Evolutionary conservation across 2,888 invertebrate species (phyloP).

Genomic region (Pristionchus arcanus): DNA sequence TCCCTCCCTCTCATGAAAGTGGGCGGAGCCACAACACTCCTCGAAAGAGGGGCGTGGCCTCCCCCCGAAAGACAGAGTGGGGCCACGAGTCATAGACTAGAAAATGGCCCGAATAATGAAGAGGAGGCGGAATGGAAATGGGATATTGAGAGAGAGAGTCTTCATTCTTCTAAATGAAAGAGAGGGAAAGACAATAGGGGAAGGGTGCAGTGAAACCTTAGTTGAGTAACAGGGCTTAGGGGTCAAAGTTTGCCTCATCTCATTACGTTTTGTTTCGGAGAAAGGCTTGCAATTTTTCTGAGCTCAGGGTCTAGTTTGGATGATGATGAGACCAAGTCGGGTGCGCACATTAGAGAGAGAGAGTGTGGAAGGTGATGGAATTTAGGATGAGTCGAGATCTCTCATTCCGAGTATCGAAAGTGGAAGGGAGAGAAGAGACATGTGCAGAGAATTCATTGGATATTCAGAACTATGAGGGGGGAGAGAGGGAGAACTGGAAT

Average conservation of each 20-base stretch:
- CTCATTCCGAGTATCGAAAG: slow-evolving; percentile 9
- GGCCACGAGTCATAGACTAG: slow-evolving; percentile 17
- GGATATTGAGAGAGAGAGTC: slow-evolving; percentile 16
- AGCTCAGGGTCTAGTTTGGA: too few species aligned
- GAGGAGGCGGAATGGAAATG: slow-evolving; percentile 32
- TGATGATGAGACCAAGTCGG: too few species aligned
- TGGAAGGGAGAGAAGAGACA: background rate
- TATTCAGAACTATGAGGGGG: slow-evolving; percentile 30
- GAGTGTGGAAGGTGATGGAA: background rate
- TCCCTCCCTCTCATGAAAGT: too few species aligned
- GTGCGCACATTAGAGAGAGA: background rate
- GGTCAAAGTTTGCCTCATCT: background rate
- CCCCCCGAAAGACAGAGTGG: background rate
- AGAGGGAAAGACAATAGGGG: background rate
- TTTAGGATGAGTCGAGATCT: background rate
- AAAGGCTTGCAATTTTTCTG: too few species aligned
- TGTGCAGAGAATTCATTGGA: slow-evolving; percentile 20
- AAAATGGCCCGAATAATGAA: slow-evolving; percentile 32
- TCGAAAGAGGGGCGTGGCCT: background rate
- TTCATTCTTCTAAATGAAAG: slow-evolving; percentile 30
- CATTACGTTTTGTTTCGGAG: background rate
- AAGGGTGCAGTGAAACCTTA: background rate
- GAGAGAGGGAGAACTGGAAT: slow-evolving; percentile 16
- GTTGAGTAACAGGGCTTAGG: background rate
- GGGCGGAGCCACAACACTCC: background rate